Conservation (phyloP, 2,888 invertebrate genomes). For the Torymus texanus region DNA sequence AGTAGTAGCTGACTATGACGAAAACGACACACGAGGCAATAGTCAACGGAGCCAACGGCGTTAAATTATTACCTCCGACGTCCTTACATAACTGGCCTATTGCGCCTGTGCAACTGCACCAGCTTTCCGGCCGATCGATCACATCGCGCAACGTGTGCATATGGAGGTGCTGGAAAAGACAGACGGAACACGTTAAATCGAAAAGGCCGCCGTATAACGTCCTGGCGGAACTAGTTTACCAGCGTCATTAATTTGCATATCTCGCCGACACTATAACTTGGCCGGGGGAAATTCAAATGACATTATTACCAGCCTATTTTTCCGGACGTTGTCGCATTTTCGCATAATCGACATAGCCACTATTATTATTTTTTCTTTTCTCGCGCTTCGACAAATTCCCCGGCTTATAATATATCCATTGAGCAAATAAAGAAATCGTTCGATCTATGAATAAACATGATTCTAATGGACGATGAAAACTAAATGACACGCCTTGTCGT, state of each 20-base stretch:
- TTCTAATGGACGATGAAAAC: too few species aligned
- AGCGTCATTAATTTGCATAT: constrained; percentile 36
- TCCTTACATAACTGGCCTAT: neutral
- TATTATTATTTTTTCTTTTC: too few species aligned
- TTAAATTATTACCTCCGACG: constrained; percentile 25
- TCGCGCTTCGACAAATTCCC: too few species aligned
- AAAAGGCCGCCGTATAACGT: constrained; percentile 25
- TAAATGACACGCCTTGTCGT: too few species aligned
- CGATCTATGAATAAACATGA: too few species aligned
- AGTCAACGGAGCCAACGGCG: neutral
- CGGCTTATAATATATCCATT: too few species aligned
- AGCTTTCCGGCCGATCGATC: constrained; percentile 15
- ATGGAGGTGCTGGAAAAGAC: too few species aligned
- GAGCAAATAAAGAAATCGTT: too few species aligned
- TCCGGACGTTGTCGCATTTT: constrained; percentile 3
- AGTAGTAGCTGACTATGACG: neutral
- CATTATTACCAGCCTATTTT: constrained; percentile 14
- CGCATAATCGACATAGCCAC: neutral
- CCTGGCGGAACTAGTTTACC: constrained; percentile 46
- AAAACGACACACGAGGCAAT: neutral
- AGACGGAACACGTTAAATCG: constrained; percentile 17
- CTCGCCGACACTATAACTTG: neutral
- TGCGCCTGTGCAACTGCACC: neutral
- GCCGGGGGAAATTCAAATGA: constrained; percentile 32
- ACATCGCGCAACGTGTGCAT: too few species aligned